A percentile compares a stretch with the other conserved stretches of the same genome.
Evolutionary conservation across 2,113 vertebrate species (phyloP).

Genomic region (Tricholaema leucomelas): DNA sequence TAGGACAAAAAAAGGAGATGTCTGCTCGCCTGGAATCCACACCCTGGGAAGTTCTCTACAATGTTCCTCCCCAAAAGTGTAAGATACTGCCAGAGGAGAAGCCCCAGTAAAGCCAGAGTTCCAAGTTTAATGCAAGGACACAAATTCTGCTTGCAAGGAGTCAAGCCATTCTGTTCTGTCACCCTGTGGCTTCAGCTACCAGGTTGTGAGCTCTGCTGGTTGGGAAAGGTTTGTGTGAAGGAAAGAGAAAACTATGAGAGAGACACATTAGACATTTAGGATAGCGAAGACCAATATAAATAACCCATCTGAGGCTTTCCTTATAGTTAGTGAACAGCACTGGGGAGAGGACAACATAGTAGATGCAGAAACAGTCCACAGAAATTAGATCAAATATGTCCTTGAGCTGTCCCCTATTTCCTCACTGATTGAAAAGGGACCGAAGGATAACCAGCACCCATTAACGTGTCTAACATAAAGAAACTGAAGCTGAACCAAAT

Average conservation of each 20-base stretch:
- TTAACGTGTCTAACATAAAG: background rate
- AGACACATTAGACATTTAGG: too few species aligned
- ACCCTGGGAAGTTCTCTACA: background rate
- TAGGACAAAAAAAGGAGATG: background rate
- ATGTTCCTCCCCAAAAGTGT: background rate
- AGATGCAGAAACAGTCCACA: background rate
- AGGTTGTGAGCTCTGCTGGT: background rate
- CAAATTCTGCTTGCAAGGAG: background rate
- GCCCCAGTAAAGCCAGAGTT: background rate
- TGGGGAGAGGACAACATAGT: background rate
- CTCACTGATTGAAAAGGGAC: background rate
- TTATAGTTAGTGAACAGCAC: background rate
- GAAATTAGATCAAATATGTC: background rate
- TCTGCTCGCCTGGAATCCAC: background rate
- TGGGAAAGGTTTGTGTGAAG: background rate
- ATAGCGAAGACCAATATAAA: too few species aligned
- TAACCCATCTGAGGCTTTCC: background rate
- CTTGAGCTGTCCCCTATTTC: background rate
- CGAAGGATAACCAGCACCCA: background rate
- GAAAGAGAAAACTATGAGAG: background rate
- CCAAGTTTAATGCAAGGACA: background rate
- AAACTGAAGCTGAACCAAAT: background rate
- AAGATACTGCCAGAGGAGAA: background rate
- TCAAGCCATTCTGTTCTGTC: background rate
- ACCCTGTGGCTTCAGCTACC: background rate